phyloP scores from a whole-genome alignment of 2,888 invertebrate genomes.

The Margaritifera margaritifera region DNA sequence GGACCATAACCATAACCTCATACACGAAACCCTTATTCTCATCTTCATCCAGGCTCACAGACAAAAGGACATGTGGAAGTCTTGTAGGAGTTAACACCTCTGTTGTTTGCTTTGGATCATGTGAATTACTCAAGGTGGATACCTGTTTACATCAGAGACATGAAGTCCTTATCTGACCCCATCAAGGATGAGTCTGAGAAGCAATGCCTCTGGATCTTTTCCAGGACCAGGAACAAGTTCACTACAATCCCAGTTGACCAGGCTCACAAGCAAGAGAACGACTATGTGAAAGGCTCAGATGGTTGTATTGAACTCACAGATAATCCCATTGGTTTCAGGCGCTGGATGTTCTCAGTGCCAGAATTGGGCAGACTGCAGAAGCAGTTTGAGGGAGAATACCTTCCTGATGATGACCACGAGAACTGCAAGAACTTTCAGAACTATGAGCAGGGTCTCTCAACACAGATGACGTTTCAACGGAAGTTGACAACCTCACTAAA shows the following conservation, averaged over 20 bases:
- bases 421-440: neutral
- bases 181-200: constrained; percentile 7
- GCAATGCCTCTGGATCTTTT: neutral
- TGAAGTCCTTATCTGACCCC: neutral
- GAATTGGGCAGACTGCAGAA: neutral
- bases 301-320: constrained; percentile 27
- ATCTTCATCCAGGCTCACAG: neutral
- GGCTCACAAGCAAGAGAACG: constrained; percentile 27
- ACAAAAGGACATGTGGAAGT: neutral
- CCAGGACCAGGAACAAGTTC: constrained; percentile 9
- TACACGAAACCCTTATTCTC: constrained; percentile 1
- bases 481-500: neutral
- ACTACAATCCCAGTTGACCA: constrained; percentile 24
- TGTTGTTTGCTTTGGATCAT: constrained; percentile 1
- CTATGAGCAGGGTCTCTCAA: constrained; percentile 1
- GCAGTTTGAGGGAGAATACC: constrained; percentile 1
- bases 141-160: constrained; percentile 1
- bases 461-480: neutral
- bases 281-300: no score
- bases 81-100: neutral
- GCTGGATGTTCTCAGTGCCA: neutral
- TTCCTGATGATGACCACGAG: no score
- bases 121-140: constrained; percentile 1
- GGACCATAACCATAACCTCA: no score
- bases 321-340: constrained; percentile 20